phyloP scores from a whole-genome alignment of 2,113 vertebrate genomes.

The Pygoscelis adeliae region DNA sequence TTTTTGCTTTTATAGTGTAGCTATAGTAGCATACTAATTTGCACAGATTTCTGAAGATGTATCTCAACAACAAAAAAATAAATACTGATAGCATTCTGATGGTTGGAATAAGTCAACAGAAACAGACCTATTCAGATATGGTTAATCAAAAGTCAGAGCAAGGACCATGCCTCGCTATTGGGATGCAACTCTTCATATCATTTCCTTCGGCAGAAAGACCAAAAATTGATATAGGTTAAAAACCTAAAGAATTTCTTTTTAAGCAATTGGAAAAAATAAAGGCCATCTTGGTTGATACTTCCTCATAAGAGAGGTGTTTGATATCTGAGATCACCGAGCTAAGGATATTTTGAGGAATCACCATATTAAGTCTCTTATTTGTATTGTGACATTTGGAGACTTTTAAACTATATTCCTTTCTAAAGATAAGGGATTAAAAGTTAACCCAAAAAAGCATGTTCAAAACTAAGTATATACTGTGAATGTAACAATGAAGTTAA shows the following conservation, averaged over 20 bases:
- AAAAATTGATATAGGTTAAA: not conserved
- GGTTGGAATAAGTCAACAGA: not conserved
- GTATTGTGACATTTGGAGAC: not conserved
- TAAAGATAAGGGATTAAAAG: not conserved
- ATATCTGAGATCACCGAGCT: not conserved
- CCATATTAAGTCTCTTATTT: not conserved
- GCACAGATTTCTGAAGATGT: not conserved
- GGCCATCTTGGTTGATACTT: not conserved
- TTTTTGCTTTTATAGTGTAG: not conserved
- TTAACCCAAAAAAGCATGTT: not conserved
- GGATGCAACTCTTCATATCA: not conserved
- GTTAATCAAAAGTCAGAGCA: not conserved
- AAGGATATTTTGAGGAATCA: not conserved
- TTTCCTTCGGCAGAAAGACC: not conserved
- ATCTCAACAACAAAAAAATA: not conserved
- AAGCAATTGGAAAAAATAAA: not conserved
- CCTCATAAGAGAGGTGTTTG: not conserved
- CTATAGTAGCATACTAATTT: not conserved
- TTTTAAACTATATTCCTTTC: not conserved
- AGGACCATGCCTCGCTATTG: not conserved
- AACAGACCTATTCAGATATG: not conserved
- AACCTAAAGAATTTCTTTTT: not conserved
- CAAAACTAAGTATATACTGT: not conserved
- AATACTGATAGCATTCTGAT: not conserved
- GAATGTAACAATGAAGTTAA: not conserved